Percentiles rank a stretch among this genome's conserved stretches.
Conservation (phyloP, 2,888 invertebrate species). For the Brachypalpus laphriformis region DNA sequence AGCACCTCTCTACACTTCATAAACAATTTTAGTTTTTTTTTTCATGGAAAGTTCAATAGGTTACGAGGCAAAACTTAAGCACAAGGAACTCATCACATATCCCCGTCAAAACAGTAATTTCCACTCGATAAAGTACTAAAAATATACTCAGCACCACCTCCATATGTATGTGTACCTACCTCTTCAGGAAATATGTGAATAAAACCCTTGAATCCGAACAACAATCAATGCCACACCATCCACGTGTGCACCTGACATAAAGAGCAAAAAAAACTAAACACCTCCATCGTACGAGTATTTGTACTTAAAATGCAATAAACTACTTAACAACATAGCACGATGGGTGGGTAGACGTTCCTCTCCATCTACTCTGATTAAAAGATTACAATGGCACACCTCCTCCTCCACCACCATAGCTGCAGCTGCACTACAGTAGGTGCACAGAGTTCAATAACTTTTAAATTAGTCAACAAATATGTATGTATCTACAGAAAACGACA, state of each 20-base stretch:
- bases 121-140: slow-evolving; percentile 12
- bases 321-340: background rate
- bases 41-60: slow-evolving; percentile 6
- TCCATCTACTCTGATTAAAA: slow-evolving; percentile 21
- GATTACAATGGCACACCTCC: slow-evolving; percentile 16
- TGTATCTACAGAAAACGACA: slow-evolving; percentile 8
- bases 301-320: slow-evolving; percentile 16
- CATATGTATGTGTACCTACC: background rate
- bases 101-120: slow-evolving; percentile 27
- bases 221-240: slow-evolving; percentile 47
- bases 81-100: slow-evolving; percentile 6
- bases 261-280: slow-evolving; percentile 4
- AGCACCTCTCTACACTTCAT: background rate
- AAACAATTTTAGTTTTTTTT: too few relatives aligned
- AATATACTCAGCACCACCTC: slow-evolving; percentile 29
- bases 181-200: slow-evolving; percentile 18
- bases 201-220: slow-evolving; percentile 35
- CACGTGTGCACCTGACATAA: slow-evolving; percentile 39
- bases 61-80: slow-evolving; percentile 7
- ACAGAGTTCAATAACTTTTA: slow-evolving; percentile 66
- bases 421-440: background rate
- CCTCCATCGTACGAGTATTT: background rate
- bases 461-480: slow-evolving; percentile 49
- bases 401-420: background rate
- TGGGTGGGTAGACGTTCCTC: background rate